Conservation (phyloP, 1,140 invertebrate species). For the Drosophila kohkoa region DNA sequence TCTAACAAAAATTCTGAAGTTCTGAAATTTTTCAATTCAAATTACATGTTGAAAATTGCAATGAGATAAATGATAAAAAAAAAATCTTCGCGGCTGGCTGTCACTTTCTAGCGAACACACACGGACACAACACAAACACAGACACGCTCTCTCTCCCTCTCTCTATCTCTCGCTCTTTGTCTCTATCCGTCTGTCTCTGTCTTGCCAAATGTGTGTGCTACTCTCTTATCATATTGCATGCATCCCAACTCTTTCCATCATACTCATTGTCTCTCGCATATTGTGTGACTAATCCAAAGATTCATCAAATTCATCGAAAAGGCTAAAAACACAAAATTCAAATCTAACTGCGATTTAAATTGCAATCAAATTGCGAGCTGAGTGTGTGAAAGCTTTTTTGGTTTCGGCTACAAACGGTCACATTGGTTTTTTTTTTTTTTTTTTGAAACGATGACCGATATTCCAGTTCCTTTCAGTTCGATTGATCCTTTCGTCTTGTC, state of each 20-base stretch:
- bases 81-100: slow-evolving; percentile 46
- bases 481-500: not conserved
- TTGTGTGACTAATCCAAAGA: slow-evolving; percentile 21
- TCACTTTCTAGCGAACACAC: slow-evolving; percentile 39
- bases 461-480: not conserved
- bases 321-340: not conserved
- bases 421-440: not conserved
- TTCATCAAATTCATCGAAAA: not conserved
- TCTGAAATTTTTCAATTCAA: slow-evolving; percentile 5
- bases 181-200: not conserved
- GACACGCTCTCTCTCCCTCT: slow-evolving; percentile 2
- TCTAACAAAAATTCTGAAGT: slow-evolving; percentile 52
- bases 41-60: slow-evolving; percentile 4
- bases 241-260: slow-evolving; percentile 1
- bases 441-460: not conserved
- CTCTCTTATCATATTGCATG: slow-evolving; percentile 8
- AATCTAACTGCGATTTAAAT: not conserved
- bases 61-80: not conserved
- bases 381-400: slow-evolving; percentile 2
- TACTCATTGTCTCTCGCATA: slow-evolving; percentile 20
- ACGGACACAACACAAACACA: slow-evolving; percentile 32
- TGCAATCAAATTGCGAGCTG: not conserved
- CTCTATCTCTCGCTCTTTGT: slow-evolving; percentile 8
- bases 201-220: not conserved
- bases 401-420: not conserved